A percentile compares a stretch with the other conserved stretches of the same genome.
Conservation (phyloP, 2,888 invertebrate genomes). For the Nephrotoma guestfalica region DNA sequence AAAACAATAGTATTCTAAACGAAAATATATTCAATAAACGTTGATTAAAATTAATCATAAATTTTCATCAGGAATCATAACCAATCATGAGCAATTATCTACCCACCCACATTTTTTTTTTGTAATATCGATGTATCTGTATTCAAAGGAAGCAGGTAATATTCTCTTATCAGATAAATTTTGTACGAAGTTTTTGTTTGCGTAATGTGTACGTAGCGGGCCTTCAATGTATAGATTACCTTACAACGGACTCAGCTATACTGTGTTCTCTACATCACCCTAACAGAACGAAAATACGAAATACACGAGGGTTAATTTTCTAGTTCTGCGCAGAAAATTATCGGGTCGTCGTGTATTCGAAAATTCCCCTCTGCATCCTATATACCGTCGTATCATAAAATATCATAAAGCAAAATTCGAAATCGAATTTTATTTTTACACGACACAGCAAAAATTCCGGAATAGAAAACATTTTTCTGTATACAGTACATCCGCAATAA, state of each 20-base stretch:
- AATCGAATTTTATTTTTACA: neutral
- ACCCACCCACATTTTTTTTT: neutral
- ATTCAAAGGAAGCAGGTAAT: neutral
- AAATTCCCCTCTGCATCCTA: neutral
- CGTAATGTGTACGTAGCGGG: neutral
- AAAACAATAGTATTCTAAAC: neutral
- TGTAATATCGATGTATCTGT: neutral
- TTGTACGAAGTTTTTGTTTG: neutral
- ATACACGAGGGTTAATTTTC: neutral
- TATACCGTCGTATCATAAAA: no score
- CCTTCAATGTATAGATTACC: neutral
- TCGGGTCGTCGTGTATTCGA: neutral
- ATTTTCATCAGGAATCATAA: neutral
- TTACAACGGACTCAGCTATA: neutral
- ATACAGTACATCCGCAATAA: neutral
- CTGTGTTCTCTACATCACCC: neutral
- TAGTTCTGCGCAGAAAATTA: neutral
- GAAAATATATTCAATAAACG: neutral
- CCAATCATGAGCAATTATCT: neutral
- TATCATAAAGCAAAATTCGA: neutral
- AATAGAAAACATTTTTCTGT: neutral
- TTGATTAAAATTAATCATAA: neutral
- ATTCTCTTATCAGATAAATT: neutral
- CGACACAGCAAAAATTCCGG: neutral
- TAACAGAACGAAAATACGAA: neutral